Evolutionary conservation across 2,113 vertebrate genomes (phyloP).

Genomic region (Eretmodus cyanostictus): DNA sequence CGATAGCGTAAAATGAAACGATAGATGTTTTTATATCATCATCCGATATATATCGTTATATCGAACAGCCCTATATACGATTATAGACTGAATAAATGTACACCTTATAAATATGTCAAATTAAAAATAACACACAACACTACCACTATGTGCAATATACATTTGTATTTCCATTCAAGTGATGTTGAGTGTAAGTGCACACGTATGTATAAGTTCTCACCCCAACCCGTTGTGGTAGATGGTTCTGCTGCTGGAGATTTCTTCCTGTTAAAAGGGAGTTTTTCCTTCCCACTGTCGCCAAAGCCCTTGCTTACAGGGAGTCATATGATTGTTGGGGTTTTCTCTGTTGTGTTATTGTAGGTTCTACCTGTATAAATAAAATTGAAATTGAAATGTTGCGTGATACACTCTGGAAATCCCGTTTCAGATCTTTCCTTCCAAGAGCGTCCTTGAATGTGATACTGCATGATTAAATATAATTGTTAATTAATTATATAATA

Average conservation of each 20-base stretch:
- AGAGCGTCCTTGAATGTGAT: not conserved
- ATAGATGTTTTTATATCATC: not conserved
- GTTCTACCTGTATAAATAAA: not conserved
- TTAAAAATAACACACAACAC: not conserved
- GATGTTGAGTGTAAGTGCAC: not conserved
- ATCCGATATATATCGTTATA: not conserved
- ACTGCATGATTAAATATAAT: not conserved
- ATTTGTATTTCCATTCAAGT: not conserved
- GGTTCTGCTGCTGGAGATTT: not conserved
- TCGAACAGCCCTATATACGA: not conserved
- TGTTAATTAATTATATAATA: not conserved
- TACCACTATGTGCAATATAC: not conserved
- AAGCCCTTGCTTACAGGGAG: not conserved
- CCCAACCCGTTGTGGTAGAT: not conserved
- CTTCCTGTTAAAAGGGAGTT: not conserved
- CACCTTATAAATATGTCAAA: not conserved
- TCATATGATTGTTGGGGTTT: not conserved
- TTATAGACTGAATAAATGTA: not conserved
- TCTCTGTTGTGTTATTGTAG: not conserved
- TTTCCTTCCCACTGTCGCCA: not conserved
- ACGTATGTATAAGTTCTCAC: not conserved
- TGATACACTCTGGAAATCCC: not conserved
- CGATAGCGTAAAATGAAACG: fast-evolving
- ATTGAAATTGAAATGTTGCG: not conserved
- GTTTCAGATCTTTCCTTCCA: not conserved